These are phyloP conservation scores for Poeciliopsis turneri DNA, from an alignment of 2,797 vertebrate species.

Conservation along the genomic window DNA sequence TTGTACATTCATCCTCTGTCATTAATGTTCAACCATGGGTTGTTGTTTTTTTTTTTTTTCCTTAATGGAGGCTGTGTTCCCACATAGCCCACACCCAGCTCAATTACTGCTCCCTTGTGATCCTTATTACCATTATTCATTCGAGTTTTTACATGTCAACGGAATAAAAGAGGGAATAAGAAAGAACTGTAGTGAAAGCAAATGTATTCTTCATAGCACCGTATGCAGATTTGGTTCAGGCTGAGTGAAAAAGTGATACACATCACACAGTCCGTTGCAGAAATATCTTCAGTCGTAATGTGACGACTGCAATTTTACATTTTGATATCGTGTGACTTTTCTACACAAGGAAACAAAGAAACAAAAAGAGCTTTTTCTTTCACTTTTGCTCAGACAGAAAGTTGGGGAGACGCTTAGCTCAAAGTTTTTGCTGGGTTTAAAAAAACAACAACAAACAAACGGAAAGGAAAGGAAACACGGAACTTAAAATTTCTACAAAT, in stretches of 20 bases:
- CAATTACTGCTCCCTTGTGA: conserved; percentile 54
- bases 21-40: conserved; percentile 29
- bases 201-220: background rate
- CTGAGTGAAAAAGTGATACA: background rate
- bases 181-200: conserved; percentile 16
- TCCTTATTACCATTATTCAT: conserved; percentile 48
- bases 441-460: background rate
- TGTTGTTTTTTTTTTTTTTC: conserved; percentile 34
- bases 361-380: too few species aligned
- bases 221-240: background rate
- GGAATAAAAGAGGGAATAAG: conserved; percentile 21
- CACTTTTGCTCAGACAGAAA: background rate
- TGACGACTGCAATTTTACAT: background rate
- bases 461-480: background rate
- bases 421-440: background rate
- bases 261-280: background rate
- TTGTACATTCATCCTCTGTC: conserved; percentile 43
- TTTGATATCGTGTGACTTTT: background rate
- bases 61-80: conserved; percentile 33
- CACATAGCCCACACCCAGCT: conserved; percentile 29
- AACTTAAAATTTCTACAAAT: background rate
- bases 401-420: background rate
- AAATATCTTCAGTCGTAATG: background rate
- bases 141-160: conserved; percentile 37
- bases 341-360: background rate